These are phyloP conservation scores for Cataglyphis cursor DNA, from an alignment of 2,888 invertebrate species.

Conservation along the genomic window DNA sequence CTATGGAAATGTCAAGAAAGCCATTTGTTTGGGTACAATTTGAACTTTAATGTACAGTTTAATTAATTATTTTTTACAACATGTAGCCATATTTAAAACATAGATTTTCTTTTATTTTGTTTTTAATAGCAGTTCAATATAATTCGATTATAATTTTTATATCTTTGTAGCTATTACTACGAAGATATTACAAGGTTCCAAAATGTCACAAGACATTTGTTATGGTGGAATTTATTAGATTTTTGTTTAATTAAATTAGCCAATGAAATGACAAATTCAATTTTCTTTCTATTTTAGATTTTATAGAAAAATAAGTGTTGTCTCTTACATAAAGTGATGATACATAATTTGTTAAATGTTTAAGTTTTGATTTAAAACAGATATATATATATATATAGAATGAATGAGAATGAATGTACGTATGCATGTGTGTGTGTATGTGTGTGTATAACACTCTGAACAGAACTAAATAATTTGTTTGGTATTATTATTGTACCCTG, in stretches of 20 bases:
- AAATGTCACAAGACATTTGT: conserved; percentile 10
- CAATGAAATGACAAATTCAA: conserved; percentile 14
- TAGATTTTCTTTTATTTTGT: conserved; percentile 12
- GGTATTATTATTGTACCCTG: conserved; percentile 35
- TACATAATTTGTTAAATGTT: conserved; percentile 23
- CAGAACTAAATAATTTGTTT: conserved; percentile 7
- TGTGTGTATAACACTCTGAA: not conserved
- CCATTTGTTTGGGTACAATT: conserved; percentile 28
- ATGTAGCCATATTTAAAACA: conserved; percentile 1
- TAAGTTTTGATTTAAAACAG: conserved; percentile 24
- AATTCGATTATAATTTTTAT: conserved; percentile 16
- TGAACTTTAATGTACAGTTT: conserved; percentile 17
- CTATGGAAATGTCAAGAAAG: conserved; percentile 26
- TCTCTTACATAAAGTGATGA: conserved; percentile 13
- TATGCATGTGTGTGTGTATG: not conserved
- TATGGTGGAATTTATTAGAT: conserved; percentile 21
- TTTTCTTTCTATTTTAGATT: conserved; percentile 24
- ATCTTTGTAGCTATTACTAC: not conserved
- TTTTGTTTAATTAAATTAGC: conserved; percentile 29
- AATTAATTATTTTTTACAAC: conserved; percentile 31
- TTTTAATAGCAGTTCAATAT: conserved; percentile 35
- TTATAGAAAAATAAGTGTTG: conserved; percentile 26
- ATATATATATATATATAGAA: not conserved
- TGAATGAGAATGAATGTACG: not conserved
- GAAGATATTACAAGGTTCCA: not conserved